Evolutionary conservation across 2,888 invertebrate genomes (phyloP).

Genomic region (Caenorhabditis angaria): DNA sequence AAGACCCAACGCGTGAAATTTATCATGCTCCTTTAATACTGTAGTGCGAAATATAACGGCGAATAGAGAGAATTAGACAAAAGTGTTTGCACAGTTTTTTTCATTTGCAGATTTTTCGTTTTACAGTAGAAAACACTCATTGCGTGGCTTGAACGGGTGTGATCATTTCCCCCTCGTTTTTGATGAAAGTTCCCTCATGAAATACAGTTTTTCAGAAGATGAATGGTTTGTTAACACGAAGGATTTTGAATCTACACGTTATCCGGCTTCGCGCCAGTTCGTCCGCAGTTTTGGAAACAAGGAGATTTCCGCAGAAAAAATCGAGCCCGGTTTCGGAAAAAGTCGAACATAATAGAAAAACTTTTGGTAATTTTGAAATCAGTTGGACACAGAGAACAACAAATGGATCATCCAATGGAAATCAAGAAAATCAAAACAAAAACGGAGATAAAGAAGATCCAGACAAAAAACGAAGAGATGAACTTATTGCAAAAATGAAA

Average conservation of each 20-base stretch:
- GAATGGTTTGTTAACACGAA: background rate
- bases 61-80: too few species aligned
- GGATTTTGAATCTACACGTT: background rate
- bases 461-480: conserved; percentile 39
- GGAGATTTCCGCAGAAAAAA: background rate
- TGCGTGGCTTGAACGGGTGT: too few species aligned
- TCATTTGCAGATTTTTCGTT: too few species aligned
- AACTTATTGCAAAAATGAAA: conserved; percentile 50
- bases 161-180: too few species aligned
- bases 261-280: background rate
- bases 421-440: conserved; percentile 12
- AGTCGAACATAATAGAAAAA: background rate
- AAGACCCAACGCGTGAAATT: too few species aligned
- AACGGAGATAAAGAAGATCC: conserved; percentile 10
- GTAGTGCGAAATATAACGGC: too few species aligned
- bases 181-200: background rate
- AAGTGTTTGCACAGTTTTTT: too few species aligned
- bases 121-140: too few species aligned
- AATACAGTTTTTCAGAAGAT: background rate
- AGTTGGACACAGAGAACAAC: conserved; percentile 33
- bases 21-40: too few species aligned
- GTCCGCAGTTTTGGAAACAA: background rate
- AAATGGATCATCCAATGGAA: conserved; percentile 19
- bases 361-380: conserved; percentile 21
- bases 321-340: background rate